Conservation (phyloP, 2,113 vertebrate genomes). For the Atherinomorus stipes region DNA sequence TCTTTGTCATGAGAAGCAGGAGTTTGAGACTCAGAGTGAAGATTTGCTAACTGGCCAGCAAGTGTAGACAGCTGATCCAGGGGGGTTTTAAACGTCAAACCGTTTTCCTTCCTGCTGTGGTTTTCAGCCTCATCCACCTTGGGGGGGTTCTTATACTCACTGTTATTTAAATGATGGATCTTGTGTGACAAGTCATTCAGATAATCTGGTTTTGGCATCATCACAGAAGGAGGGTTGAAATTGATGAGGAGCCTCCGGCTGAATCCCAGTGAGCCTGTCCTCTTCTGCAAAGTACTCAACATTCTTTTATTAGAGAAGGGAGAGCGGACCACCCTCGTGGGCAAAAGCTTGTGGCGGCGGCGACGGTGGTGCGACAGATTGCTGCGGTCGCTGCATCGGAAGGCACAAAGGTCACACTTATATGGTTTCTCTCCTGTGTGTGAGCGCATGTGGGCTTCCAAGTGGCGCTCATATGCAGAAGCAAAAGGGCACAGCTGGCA, state of each 20-base stretch:
- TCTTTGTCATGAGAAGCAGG: conserved; percentile 87
- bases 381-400: conserved; percentile 97
- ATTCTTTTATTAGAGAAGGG: conserved; percentile 92
- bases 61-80: conserved; percentile 94
- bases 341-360: conserved; percentile 96
- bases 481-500: conserved; percentile 98
- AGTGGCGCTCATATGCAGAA: conserved; percentile 96
- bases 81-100: conserved; percentile 90
- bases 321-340: conserved; percentile 88
- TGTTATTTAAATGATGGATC: conserved; percentile 85
- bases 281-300: conserved; percentile 93
- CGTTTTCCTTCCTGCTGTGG: conserved; percentile 81
- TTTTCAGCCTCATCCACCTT: conserved; percentile 60
- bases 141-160: conserved; percentile 82
- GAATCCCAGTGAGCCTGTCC: conserved; percentile 89
- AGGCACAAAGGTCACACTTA: conserved; percentile 96
- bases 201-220: conserved; percentile 91
- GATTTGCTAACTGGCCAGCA: conserved; percentile 91
- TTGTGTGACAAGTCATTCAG: conserved; percentile 89
- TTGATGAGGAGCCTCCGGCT: conserved; percentile 90
- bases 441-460: conserved; percentile 98
- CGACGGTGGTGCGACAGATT: conserved; percentile 97
- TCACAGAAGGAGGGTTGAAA: conserved; percentile 88
- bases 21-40: conserved; percentile 86
- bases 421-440: conserved; percentile 99